Percentiles rank a stretch among this genome's conserved stretches.
Evolutionary conservation across 2,888 invertebrate genomes (phyloP).

Genomic region (Stenotaenia linearis): DNA sequence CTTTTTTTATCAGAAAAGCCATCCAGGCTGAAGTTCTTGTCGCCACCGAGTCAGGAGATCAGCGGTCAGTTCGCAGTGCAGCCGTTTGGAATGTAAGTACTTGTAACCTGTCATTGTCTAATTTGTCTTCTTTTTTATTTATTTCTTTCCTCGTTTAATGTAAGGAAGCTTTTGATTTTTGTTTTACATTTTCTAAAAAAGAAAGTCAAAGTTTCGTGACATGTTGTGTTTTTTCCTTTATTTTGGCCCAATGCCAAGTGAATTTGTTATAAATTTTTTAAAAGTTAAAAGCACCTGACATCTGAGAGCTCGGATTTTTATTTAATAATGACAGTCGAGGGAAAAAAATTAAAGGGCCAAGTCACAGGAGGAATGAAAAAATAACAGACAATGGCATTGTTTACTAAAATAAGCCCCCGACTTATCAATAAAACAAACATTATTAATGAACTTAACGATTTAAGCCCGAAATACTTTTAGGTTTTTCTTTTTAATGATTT

Average conservation of each 20-base stretch:
- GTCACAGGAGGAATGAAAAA: too few relatives aligned
- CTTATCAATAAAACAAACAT: too few relatives aligned
- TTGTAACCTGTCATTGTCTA: not conserved
- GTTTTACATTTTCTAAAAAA: not conserved
- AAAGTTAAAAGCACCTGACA: not conserved
- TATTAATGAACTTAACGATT: too few relatives aligned
- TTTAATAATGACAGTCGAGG: not conserved
- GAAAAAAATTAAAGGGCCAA: not conserved
- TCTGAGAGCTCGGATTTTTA: not conserved
- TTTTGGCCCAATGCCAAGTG: not conserved
- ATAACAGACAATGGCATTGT: too few relatives aligned
- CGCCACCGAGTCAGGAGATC: slow-evolving; percentile 42
- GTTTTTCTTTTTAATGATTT: too few relatives aligned
- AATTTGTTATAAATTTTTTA: not conserved
- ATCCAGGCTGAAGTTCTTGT: slow-evolving; percentile 42
- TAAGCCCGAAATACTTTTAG: too few relatives aligned
- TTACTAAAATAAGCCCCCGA: too few relatives aligned
- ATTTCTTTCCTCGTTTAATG: not conserved
- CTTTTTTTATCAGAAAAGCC: slow-evolving; percentile 39
- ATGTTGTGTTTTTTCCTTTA: slow-evolving; percentile 29
- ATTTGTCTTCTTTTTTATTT: too few relatives aligned
- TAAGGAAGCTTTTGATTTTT: not conserved
- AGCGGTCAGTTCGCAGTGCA: slow-evolving; percentile 52
- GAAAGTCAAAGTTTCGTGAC: not conserved
- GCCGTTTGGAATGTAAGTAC: slow-evolving; percentile 68